Percentiles rank a stretch among this genome's conserved stretches.
Evolutionary conservation across 1,140 invertebrate genomes (phyloP).

Genomic region (Formica exsecta): DNA sequence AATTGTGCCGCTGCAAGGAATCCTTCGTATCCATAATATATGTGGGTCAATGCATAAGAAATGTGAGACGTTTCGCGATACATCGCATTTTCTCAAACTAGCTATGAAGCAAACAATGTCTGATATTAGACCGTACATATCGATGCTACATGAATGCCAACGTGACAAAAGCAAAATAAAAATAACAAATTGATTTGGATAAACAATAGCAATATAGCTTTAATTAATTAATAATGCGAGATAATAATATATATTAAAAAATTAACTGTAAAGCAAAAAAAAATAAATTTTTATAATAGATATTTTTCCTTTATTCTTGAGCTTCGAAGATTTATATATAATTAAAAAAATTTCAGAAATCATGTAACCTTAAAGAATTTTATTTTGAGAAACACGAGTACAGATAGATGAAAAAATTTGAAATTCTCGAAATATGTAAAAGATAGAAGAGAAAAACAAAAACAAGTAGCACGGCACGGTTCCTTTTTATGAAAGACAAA

Average conservation of each 20-base stretch:
- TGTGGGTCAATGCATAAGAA: constrained; percentile 55
- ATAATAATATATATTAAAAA: background rate
- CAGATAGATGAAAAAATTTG: background rate
- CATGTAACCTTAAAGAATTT: background rate
- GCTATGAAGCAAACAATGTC: background rate
- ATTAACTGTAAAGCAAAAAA: background rate
- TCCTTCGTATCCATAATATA: constrained; percentile 50
- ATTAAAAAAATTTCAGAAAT: too few species aligned
- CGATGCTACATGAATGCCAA: background rate
- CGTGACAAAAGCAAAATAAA: background rate
- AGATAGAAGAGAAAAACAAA: background rate
- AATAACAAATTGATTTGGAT: background rate
- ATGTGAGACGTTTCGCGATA: constrained; percentile 17
- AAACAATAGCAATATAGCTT: background rate
- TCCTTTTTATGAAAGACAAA: background rate
- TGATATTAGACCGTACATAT: background rate
- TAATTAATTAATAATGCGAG: constrained; percentile 6
- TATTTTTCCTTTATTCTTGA: background rate
- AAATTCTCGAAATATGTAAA: background rate
- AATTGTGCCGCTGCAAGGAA: constrained; percentile 38
- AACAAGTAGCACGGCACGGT: background rate
- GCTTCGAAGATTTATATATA: background rate
- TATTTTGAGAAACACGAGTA: background rate
- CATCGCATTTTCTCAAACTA: background rate
- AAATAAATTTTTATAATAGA: background rate